Evolutionary conservation across 2,888 invertebrate species (phyloP), one percentile per base, ranked within the genome.

Genomic region (Lycophotia porphyrea): DNA sequence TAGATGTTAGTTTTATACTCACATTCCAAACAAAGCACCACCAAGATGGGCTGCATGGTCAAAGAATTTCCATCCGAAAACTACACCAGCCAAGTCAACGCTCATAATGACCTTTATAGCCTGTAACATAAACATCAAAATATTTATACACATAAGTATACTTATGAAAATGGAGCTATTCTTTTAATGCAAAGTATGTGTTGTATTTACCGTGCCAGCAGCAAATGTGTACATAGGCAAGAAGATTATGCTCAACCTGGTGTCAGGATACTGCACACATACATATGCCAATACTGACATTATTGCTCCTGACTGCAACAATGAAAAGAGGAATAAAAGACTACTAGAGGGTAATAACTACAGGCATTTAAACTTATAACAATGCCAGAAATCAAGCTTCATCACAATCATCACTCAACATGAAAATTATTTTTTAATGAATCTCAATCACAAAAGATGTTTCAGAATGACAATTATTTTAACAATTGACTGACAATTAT

Each of bases 31-130:
- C 60, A 98, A 91, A 61, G 98, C 98, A 49, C 99, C 99, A 31
- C 99, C 99, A 83, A 99, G 97, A 97, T 99, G 99, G n/a, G 99
- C 99, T 1, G 99, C 99, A 94, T 99, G 99, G 93, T 99, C 99
- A 91, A 99, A 98, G 88, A 99, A 97, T 92, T 97, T 98, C 99
- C 99, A 99, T 61, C 98, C 97, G 78, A 98, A 92, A 13, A 99
- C 73, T 61, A 99, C 97, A 42, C 99, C 99, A 39, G 98, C 97
- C 34, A 98, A 93, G 93, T 99, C 99, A 74, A 99, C 93, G 18
- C 97, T 97, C 94, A 99, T 97, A 72, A 99, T 97, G 27, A 97
- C 98, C 95, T 98, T 98, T 79, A 99, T 97, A 63, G 98, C 99
- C 98, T 99, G 93, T 93, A 96, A 92, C 4, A 73, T 71, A 34